Evolutionary conservation across 2,797 vertebrate genomes (phyloP).

Genomic region (Lagodon rhomboides): DNA sequence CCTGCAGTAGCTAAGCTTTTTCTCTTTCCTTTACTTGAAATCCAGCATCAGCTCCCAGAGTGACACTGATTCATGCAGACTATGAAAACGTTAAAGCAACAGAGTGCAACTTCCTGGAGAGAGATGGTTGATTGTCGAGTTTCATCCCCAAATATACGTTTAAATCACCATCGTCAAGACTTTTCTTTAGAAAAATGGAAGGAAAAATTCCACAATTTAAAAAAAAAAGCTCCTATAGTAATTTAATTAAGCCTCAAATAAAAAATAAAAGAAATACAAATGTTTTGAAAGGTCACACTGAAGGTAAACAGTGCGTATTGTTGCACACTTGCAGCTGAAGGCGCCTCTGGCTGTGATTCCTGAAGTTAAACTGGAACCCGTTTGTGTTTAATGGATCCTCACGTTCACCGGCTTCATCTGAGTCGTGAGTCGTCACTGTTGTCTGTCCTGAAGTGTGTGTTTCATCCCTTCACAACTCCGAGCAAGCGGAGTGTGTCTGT

Average conservation of each 20-base stretch:
- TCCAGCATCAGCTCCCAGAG: background rate
- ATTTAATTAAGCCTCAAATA: background rate
- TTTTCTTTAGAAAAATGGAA: too few relatives aligned
- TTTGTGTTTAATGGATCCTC: conserved; percentile 13
- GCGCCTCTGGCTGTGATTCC: background rate
- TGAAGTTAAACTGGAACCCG: conserved; percentile 9
- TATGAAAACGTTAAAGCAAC: too few relatives aligned
- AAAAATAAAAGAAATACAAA: background rate
- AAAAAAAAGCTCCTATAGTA: background rate
- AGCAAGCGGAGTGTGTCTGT: conserved; percentile 40
- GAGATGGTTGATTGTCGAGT: too few relatives aligned
- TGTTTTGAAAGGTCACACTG: background rate
- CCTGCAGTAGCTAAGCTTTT: background rate
- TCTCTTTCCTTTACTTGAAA: background rate
- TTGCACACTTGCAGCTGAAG: background rate
- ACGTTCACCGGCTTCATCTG: background rate
- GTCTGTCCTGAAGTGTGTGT: background rate
- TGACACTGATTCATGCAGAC: conserved; percentile 22
- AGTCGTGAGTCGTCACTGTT: background rate
- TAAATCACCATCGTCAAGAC: too few relatives aligned
- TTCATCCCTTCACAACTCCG: conserved; percentile 11
- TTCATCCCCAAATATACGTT: too few relatives aligned
- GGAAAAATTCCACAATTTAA: too few relatives aligned
- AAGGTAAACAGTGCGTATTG: background rate
- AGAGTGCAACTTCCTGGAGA: too few relatives aligned